Base-by-base conservation (phyloP, 2,797 vertebrate species). In the Tapirus indicus region DNA sequence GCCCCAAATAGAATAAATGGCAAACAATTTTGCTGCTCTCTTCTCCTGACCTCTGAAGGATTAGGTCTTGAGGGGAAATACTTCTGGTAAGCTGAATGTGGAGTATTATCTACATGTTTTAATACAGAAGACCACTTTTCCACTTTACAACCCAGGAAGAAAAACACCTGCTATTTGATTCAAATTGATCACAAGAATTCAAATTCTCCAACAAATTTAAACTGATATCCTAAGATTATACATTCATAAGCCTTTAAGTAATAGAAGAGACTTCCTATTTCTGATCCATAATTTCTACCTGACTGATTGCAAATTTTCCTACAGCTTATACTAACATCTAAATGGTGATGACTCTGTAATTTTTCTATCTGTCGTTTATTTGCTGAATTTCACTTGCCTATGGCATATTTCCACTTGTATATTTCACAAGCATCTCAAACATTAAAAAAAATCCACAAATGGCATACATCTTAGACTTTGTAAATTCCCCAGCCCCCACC, bases 351-450 rank as follows among this genome's bases (percentile, higher is more conserved):
- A 92, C 23, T 66, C 29, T 94, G 12, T 52, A 54, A 54, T 25
- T 68, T 85, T 84, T 89, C 20, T 52, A 11, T 16, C 14, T 96
- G 41, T 58, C 35, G 62, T 79, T 94, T 82, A 85, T 91, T 95
- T 93, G 10, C 21, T 86, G 56, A 74, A 52, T 66, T 88, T 84
- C 17, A 93, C 27, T 88, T 95, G 29, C 16, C 25, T 78, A 44
- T 5, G 54, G 21, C 16, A 47, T 66, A 77, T 41, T 75, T 92
- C n/a, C 18, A 54, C 5, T 83, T 88, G 1, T 16, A 29, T 71
- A 27, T 72, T 93, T 91, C 27, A 84, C 7, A 82, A 80, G 27
- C 29, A 49, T 62, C 44, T 85, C 11, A 89, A 52, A 78, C 14
- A 66, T 83, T 72, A 5, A 20, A 52, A 52, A 58, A 52, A 79